phyloP scores from a whole-genome alignment of 2,888 invertebrate species.

The Dysmachus trigonus region DNA sequence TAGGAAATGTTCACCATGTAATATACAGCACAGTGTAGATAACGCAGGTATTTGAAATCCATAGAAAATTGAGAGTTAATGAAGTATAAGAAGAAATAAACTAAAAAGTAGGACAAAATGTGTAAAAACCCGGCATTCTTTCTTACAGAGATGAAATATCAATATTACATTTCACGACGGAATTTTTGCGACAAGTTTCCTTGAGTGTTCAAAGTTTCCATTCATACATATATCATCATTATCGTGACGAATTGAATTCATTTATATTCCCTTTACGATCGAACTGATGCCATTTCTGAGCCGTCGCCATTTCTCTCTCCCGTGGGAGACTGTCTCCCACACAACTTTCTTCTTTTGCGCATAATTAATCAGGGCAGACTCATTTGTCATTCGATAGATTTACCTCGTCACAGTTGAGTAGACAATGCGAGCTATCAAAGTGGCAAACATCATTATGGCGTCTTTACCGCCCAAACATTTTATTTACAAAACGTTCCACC shows the following conservation, averaged over 20 bases:
- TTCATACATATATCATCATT: neutral
- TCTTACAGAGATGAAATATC: neutral
- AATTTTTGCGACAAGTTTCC: neutral
- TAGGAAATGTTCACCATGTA: too few species aligned
- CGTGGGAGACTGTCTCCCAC: neutral
- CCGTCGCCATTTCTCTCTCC: neutral
- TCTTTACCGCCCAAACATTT: neutral
- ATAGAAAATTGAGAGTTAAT: neutral
- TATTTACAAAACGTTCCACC: neutral
- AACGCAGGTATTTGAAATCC: too few species aligned
- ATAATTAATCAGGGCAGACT: neutral
- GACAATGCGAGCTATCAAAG: neutral
- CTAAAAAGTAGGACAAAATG: neutral
- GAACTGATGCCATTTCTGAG: neutral
- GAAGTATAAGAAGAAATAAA: neutral
- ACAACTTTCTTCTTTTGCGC: neutral
- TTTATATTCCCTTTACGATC: neutral
- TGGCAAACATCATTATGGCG: neutral
- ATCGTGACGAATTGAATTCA: neutral
- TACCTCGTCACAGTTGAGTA: neutral
- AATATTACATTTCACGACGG: neutral
- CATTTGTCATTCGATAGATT: constrained; percentile 23
- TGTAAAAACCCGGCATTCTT: neutral
- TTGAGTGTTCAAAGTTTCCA: neutral
- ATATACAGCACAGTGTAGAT: too few species aligned